Percentiles rank a stretch among this genome's conserved stretches.
Conservation (phyloP, 2,113 vertebrate genomes). For the Sterrhoptilus dennistouni region DNA sequence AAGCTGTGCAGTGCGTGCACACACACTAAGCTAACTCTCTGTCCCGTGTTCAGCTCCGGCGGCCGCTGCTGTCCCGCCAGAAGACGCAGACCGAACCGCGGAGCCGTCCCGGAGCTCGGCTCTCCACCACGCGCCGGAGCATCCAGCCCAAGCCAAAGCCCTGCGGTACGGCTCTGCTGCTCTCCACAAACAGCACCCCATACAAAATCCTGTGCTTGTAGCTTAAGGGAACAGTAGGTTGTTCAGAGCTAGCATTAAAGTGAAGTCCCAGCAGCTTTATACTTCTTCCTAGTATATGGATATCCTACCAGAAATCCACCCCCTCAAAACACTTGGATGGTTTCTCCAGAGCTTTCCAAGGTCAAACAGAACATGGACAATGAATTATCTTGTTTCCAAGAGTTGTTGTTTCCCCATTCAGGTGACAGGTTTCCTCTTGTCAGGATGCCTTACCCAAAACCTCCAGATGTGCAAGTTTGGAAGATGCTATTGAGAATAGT, state of each 20-base stretch:
- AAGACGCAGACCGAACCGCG: slow-evolving; percentile 87
- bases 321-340: neutral
- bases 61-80: slow-evolving; percentile 92
- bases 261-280: neutral
- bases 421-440: neutral
- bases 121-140: slow-evolving; percentile 93
- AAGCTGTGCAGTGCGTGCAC: neutral
- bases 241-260: neutral
- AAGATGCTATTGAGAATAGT: neutral
- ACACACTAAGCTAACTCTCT: neutral
- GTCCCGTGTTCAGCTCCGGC: slow-evolving; percentile 79
- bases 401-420: neutral
- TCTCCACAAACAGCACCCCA: neutral
- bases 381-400: neutral
- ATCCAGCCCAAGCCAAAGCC: slow-evolving; percentile 94
- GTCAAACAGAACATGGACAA: neutral
- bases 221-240: neutral
- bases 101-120: slow-evolving; percentile 85
- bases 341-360: neutral
- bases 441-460: neutral
- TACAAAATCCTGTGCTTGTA: neutral
- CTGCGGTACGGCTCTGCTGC: slow-evolving; percentile 76
- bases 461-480: neutral
- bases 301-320: neutral
- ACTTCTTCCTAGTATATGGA: neutral